Evolutionary conservation across 2,113 vertebrate genomes (phyloP).

Genomic region (Lycocorax pyrrhopterus): DNA sequence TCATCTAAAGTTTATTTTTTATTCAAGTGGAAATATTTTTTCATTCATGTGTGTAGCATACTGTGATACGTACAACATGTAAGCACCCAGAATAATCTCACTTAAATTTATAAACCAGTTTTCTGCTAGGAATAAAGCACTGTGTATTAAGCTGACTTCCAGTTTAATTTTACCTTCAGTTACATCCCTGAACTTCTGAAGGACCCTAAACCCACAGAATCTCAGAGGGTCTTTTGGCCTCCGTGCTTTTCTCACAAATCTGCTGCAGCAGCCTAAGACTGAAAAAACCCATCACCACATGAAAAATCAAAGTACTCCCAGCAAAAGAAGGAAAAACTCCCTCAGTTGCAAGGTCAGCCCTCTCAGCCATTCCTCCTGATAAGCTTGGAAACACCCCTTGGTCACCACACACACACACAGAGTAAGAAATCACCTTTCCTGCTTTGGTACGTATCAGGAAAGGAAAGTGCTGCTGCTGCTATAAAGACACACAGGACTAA

Average conservation of each 20-base stretch:
- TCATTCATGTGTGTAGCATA: neutral
- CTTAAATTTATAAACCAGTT: neutral
- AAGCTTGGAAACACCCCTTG: neutral
- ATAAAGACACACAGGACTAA: neutral
- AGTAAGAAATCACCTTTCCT: neutral
- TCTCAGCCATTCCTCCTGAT: neutral
- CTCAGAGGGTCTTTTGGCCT: neutral
- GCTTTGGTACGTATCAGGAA: fast-evolving
- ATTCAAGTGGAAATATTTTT: neutral
- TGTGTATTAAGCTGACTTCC: neutral
- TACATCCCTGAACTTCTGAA: neutral
- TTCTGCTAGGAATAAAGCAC: neutral
- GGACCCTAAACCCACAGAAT: neutral
- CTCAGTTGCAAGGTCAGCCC: neutral
- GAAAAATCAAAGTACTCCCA: neutral
- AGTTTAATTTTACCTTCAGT: neutral
- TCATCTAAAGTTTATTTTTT: neutral
- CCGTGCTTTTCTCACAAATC: neutral
- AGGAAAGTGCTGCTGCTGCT: neutral
- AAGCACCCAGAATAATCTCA: neutral
- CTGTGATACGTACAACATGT: neutral
- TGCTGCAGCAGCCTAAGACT: neutral
- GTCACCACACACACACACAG: neutral
- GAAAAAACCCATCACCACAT: neutral
- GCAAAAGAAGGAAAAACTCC: neutral